Evolutionary conservation across 2,797 vertebrate species (phyloP).

Genomic region (Anguilla pacifica): DNA sequence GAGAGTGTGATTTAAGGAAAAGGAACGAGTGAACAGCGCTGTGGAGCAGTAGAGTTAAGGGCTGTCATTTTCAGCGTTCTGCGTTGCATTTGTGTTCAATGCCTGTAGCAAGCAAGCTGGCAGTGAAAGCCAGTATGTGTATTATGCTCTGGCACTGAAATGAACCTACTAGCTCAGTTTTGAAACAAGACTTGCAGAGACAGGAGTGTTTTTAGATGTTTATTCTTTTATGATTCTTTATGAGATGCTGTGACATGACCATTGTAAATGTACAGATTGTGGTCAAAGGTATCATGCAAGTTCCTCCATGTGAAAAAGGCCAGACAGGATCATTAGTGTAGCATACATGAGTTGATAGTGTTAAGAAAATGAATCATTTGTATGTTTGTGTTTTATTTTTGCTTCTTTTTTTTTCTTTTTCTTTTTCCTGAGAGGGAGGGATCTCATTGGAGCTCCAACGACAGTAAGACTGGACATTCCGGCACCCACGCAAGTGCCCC

Average conservation of each 20-base stretch:
- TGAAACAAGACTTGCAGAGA: not conserved
- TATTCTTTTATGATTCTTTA: not conserved
- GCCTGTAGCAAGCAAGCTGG: conserved; percentile 1
- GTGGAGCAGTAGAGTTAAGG: not conserved
- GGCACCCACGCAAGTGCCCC: not conserved
- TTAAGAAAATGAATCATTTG: not conserved
- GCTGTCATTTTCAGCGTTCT: not conserved
- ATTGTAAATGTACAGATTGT: not conserved
- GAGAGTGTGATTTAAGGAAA: not conserved
- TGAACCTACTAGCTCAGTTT: not conserved
- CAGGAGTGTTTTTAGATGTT: not conserved
- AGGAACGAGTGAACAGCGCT: not conserved
- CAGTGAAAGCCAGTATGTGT: not conserved
- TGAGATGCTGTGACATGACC: not conserved
- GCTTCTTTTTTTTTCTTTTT: not conserved
- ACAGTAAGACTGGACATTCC: conserved; percentile 2
- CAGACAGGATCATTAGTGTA: not conserved
- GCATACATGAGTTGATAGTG: not conserved
- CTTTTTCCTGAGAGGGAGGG: not conserved
- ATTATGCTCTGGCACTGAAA: not conserved
- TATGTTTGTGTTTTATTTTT: not conserved
- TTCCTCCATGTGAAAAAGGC: not conserved
- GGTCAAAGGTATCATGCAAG: not conserved
- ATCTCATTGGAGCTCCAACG: not conserved
- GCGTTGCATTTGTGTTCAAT: conserved; percentile 14